Base-by-base conservation (phyloP, 2,113 vertebrate genomes). In the Phyllostomus hastatus region DNA sequence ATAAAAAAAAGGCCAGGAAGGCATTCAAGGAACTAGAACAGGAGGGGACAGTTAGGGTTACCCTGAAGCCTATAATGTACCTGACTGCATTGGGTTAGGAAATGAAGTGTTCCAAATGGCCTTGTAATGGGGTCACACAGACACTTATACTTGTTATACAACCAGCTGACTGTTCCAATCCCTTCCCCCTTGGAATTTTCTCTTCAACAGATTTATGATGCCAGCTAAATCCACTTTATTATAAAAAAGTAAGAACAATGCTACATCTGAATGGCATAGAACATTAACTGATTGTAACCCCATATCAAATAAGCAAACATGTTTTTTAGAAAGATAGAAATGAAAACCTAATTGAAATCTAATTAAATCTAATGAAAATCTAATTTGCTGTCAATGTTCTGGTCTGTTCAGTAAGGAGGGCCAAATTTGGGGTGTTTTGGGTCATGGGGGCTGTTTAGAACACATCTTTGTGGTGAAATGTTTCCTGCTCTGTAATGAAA, bases 51-150 rank as follows among this genome's bases (percentile, higher is more conserved):
- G 15, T 67, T 81, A 73, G 9, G n/a, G 17, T n/a, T 95, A 57
- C 92, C 95, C 84, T 85, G 84, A 73, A 92, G 90, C 88, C 52
- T 41, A 52, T 61, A 96, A 48, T 66, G 43, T 92, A 92, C 90
- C 46, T 93, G 43, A 84, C 20, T 75, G 28, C 75, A 41, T 85
- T 84, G 48, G 24, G 76, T 61, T 66, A 79, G 92, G 76, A 97
- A 97, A 57, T 14, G 59, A 87, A 91, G 52, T 35, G 4, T 94
- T 84, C 90, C 90, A 97, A 95, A 92, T 93, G 80, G 67, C 84
- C 80, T 96, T 95, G 80, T 83, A 87, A 95, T 75, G 76, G 78
- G 43, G 80, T 92, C 72, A 92, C 85, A 52, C 10, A 38, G 88
- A 95, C 46, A 95, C 84, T 90, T 92, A 81, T 91, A 81, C 22